A percentile compares a stretch with the other conserved stretches of the same genome.
phyloP scores from a whole-genome alignment of 2,797 vertebrate species.

The Silurus aristotelis region DNA sequence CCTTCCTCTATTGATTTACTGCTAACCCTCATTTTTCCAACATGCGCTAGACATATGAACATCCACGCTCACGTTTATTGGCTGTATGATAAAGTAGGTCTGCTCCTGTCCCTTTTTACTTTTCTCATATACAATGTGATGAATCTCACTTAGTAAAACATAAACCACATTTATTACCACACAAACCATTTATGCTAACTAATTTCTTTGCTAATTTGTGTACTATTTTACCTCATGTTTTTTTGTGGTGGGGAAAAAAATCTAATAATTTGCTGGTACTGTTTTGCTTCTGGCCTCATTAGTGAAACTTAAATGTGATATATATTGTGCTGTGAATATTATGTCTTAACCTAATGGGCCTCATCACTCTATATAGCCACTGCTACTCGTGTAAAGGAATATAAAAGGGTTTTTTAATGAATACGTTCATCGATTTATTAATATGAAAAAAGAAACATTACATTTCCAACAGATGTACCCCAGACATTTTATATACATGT shows the following conservation, averaged over 20 bases:
- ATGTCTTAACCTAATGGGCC: background rate
- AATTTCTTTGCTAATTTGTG: background rate
- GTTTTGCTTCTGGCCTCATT: background rate
- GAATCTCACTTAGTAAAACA: background rate
- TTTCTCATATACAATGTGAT: background rate
- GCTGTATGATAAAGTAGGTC: background rate
- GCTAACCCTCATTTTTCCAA: background rate
- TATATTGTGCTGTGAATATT: background rate
- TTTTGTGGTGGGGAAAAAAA: background rate
- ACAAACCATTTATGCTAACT: background rate
- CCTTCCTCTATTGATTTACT: slow-evolving; percentile 44
- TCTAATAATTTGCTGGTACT: background rate
- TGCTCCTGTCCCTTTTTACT: background rate
- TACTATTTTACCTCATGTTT: background rate
- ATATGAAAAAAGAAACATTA: too few relatives aligned
- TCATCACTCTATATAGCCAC: background rate
- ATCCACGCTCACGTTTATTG: background rate
- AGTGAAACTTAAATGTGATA: background rate
- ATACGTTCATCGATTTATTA: too few relatives aligned
- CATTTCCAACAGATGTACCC: too few relatives aligned
- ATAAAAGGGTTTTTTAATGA: background rate
- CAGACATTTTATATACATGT: too few relatives aligned
- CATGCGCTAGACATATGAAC: background rate
- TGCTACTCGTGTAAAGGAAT: background rate
- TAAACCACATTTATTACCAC: background rate